Conservation (phyloP, 2,888 invertebrate genomes). For the Electrophaes corylata region DNA sequence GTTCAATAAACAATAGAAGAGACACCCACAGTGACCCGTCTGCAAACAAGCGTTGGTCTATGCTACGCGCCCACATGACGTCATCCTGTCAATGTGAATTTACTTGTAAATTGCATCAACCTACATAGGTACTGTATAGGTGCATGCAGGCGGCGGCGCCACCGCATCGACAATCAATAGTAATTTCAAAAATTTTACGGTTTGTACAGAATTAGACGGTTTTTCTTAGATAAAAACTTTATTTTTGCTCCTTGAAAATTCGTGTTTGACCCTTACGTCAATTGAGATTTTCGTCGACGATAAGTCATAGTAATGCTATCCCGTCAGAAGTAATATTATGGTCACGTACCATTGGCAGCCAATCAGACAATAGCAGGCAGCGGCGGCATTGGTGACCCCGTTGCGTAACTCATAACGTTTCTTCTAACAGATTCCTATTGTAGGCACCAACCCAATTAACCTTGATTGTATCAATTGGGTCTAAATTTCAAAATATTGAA, state of each 20-base stretch:
- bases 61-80: constrained; percentile 19
- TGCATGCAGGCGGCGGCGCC: constrained; percentile 19
- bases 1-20: constrained; percentile 14
- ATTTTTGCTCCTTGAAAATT: too few relatives aligned
- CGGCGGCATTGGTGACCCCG: constrained; percentile 49
- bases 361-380: constrained; percentile 65
- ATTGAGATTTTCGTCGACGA: too few relatives aligned
- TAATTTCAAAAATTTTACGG: neutral
- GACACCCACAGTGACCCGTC: constrained; percentile 12
- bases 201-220: constrained; percentile 1
- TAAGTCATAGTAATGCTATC: too few relatives aligned
- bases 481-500: too few relatives aligned
- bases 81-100: constrained; percentile 14
- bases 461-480: constrained; percentile 40
- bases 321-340: too few relatives aligned
- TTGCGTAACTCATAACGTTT: constrained; percentile 54
- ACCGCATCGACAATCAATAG: neutral
- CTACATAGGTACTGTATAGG: neutral
- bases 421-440: neutral
- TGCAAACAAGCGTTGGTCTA: constrained; percentile 6
- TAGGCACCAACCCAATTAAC: neutral
- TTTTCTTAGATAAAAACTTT: too few relatives aligned
- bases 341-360: constrained; percentile 51
- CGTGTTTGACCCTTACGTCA: too few relatives aligned
- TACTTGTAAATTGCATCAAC: constrained; percentile 6